Base-by-base conservation (phyloP, 2,113 vertebrate genomes). In the Emydura subglobosa region DNA sequence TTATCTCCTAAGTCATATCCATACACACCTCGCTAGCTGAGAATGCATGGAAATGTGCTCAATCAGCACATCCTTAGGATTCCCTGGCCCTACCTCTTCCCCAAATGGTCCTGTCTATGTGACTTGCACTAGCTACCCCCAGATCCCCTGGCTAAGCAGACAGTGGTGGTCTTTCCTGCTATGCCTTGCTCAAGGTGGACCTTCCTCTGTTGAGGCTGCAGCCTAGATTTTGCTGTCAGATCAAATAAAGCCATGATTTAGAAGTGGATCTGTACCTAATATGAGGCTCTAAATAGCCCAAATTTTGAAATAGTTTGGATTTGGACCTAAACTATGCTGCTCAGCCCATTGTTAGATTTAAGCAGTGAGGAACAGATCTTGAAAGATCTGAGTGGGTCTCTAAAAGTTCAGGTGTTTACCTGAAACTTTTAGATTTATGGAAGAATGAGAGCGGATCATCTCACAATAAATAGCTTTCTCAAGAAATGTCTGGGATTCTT, bases 131-230 rank as follows among this genome's bases (percentile, higher is more conserved):
- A 68, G 61, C 61, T 68, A 9, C 34, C 13, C n/a, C n/a, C n/a
- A 16, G 7, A 72, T 72, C 21, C 34, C 68, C 16, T 72, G n/a
- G 17, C n/a, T 72, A 12, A 61, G 57, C 12, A 31, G 29, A 29
- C 13, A 34, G 7, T 65, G 61, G 19, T 74, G 22, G 39, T 19
- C 39, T 74, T 42, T 42, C 39, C 39, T 24, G 10, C 22, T 6
- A 10, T 85, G 86, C 55, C 57, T 95, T 87, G n/a, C 57, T 93
- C 91, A 96, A 93, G 76, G 79, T 95, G 94, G 91, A 81, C 5
- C 54, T 79, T 91, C 53, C 57, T 65, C 14, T 65, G 31, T 8
- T 16, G 61, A 34, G 61, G 31, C 14, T n/a, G 61, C 29, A 34
- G 39, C n/a, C 11, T 74, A 42, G 21, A 42, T 74, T 42, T 42